Conservation (phyloP, 92 coral and sea anemone genomes). For the Parazoanthus swiftii region DNA sequence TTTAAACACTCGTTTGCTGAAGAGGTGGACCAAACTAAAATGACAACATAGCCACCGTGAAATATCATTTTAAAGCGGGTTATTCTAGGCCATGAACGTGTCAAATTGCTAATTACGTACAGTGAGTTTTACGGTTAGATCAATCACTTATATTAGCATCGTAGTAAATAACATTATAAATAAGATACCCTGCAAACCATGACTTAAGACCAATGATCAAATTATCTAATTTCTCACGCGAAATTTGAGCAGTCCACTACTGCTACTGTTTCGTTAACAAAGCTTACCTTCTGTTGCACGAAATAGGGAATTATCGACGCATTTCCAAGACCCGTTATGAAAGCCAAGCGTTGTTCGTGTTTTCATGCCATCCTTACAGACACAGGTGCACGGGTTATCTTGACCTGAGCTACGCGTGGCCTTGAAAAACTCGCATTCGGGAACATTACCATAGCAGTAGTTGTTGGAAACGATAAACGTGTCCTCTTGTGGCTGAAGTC, state of each 20-base stretch:
- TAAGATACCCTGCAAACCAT: neutral
- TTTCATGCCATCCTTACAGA: neutral
- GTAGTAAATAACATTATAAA: neutral
- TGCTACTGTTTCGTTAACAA: neutral
- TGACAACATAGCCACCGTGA: neutral
- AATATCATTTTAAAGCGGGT: neutral
- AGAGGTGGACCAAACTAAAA: neutral
- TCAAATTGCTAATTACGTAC: neutral
- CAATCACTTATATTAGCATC: neutral
- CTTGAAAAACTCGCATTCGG: conserved; percentile 10
- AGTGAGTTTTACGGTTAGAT: neutral
- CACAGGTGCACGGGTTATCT: neutral
- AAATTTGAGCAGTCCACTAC: neutral
- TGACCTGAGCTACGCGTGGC: neutral
- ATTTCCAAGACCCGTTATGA: neutral
- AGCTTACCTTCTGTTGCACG: conserved; percentile 30
- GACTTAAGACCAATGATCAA: neutral
- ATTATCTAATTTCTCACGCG: neutral
- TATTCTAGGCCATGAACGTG: neutral
- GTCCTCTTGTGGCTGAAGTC: conserved; percentile 4
- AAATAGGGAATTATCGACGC: conserved; percentile 13
- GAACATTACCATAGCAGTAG: neutral
- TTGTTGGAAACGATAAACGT: conserved; percentile 9
- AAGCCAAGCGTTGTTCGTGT: conserved; percentile 16
- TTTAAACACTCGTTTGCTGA: neutral